Percentiles rank a stretch among this genome's conserved stretches.
Evolutionary conservation across 1,140 invertebrate species (phyloP).

Genomic region (Wiebesia pumilae): DNA sequence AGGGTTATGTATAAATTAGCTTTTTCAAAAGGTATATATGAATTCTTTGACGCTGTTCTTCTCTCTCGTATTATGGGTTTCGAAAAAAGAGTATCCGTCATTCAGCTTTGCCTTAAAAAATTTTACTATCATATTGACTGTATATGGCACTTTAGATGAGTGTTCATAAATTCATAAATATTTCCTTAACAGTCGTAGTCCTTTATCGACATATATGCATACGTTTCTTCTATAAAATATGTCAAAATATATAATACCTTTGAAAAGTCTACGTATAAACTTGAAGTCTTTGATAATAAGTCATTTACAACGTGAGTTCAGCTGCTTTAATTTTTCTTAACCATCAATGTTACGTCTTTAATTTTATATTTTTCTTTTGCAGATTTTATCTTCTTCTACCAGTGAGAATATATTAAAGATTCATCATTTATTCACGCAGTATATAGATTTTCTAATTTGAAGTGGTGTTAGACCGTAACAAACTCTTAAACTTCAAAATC

Average conservation of each 20-base stretch:
- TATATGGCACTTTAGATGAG: background rate
- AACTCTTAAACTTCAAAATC: too few relatives aligned
- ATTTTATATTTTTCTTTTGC: too few relatives aligned
- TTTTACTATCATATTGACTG: constrained; percentile 28
- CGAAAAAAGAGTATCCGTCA: constrained; percentile 46
- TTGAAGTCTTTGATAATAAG: background rate
- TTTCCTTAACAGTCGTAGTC: constrained; percentile 2
- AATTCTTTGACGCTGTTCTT: constrained; percentile 32
- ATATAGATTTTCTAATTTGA: too few relatives aligned
- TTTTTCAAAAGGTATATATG: constrained; percentile 35
- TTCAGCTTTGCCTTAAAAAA: constrained; percentile 21
- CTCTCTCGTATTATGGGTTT: background rate
- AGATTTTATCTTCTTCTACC: too few relatives aligned
- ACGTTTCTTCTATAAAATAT: constrained; percentile 6
- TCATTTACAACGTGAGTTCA: background rate
- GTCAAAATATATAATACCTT: background rate
- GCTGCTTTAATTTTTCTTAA: background rate
- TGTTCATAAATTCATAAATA: constrained; percentile 43
- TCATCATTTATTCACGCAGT: too few relatives aligned
- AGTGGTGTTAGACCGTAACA: too few relatives aligned
- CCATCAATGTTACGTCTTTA: too few relatives aligned
- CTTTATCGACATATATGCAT: constrained; percentile 20
- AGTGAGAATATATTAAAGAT: too few relatives aligned
- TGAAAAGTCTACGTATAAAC: background rate
- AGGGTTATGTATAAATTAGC: constrained; percentile 47